phyloP scores from a whole-genome alignment of 2,113 vertebrate species.

The Calypte anna region DNA sequence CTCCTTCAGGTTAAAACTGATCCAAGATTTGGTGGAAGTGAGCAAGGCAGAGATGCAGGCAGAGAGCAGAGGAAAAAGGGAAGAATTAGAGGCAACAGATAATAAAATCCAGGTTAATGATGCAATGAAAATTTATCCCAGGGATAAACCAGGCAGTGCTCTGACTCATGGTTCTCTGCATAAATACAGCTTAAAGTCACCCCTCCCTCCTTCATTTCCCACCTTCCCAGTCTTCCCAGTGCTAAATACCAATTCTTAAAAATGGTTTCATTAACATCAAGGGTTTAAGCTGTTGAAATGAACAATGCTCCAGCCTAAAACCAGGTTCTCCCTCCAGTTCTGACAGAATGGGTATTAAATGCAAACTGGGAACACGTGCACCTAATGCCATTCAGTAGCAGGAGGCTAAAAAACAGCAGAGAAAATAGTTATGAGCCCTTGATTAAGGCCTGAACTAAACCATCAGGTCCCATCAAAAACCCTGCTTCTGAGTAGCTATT shows the following conservation, averaged over 20 bases:
- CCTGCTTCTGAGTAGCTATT: slow-evolving; percentile 79
- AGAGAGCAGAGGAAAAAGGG: accelerated
- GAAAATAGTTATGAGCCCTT: slow-evolving; percentile 65
- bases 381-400: slow-evolving; percentile 21
- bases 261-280: background rate
- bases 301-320: background rate
- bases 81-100: background rate
- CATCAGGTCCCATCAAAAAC: slow-evolving; percentile 73
- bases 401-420: slow-evolving; percentile 37
- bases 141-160: background rate
- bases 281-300: background rate
- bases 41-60: background rate
- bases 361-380: background rate
- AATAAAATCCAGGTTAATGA: background rate
- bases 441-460: slow-evolving; percentile 75
- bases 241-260: background rate
- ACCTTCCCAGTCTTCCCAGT: background rate
- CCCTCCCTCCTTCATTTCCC: background rate
- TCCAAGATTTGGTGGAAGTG: background rate
- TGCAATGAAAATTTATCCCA: background rate
- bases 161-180: background rate
- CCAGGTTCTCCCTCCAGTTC: background rate
- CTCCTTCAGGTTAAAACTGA: background rate
- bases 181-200: background rate
- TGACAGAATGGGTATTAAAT: background rate